phyloP scores from a whole-genome alignment of 2,797 vertebrate genomes.

The Spinus olivaceus region DNA sequence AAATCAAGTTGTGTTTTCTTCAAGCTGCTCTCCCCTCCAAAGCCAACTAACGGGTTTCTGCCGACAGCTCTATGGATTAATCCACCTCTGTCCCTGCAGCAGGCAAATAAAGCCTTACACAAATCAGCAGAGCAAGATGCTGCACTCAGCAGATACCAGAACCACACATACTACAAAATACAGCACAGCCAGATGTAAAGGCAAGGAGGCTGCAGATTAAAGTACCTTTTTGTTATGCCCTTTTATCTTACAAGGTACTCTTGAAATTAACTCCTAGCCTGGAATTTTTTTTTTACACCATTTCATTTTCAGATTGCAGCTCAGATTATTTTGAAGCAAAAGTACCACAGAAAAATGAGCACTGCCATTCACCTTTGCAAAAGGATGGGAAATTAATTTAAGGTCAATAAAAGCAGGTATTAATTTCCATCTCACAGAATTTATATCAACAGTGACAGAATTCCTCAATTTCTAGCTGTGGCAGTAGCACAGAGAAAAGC shows the following conservation, averaged over 20 bases:
- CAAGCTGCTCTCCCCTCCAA: neutral
- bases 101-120: constrained; percentile 7
- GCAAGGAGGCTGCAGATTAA: neutral
- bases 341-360: neutral
- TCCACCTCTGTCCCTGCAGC: constrained; percentile 7
- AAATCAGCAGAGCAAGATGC: constrained; percentile 20
- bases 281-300: neutral
- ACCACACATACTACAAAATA: neutral
- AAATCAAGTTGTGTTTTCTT: neutral
- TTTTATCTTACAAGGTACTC: neutral
- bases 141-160: constrained; percentile 19
- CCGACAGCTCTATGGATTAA: neutral
- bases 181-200: neutral
- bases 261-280: neutral
- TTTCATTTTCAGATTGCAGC: neutral
- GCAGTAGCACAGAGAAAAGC: neutral
- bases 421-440: neutral
- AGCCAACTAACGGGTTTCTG: neutral
- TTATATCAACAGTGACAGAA: neutral
- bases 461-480: neutral
- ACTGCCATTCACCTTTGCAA: neutral
- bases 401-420: neutral
- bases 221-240: neutral
- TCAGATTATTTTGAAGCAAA: neutral
- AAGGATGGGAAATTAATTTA: constrained; percentile 6